Evolutionary conservation across 1,140 invertebrate genomes (phyloP).

Genomic region (Drosophila repleta): DNA sequence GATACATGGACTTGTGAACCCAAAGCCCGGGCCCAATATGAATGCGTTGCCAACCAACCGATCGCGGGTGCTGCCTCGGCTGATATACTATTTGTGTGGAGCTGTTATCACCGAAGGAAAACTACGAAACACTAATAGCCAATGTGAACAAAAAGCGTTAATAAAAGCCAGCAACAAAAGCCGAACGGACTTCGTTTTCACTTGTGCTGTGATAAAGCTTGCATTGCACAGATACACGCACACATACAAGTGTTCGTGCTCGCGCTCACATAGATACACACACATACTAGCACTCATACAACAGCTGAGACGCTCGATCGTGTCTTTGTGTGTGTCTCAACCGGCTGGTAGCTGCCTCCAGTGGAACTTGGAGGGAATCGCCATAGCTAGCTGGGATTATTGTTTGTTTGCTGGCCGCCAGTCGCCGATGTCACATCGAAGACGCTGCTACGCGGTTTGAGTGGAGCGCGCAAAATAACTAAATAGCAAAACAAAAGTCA

Average conservation of each 20-base stretch:
- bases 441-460: constrained; percentile 63
- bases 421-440: constrained; percentile 77
- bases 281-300: constrained; percentile 2
- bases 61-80: constrained; percentile 20
- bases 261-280: constrained; percentile 26
- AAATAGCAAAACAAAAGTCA: neutral
- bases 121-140: constrained; percentile 70
- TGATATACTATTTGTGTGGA: constrained; percentile 7
- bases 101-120: constrained; percentile 74
- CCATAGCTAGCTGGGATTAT: constrained; percentile 63
- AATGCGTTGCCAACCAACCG: constrained; percentile 47
- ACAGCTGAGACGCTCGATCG: constrained; percentile 67
- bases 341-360: constrained; percentile 42
- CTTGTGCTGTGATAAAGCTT: constrained; percentile 60
- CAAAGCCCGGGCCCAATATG: constrained; percentile 20
- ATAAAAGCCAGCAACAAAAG: constrained; percentile 28
- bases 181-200: constrained; percentile 52
- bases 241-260: constrained; percentile 26
- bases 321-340: constrained; percentile 56
- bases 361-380: constrained; percentile 61
- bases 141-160: constrained; percentile 54
- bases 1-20: constrained; percentile 75
- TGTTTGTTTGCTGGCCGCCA: constrained; percentile 69
- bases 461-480: constrained; percentile 42
- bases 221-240: constrained; percentile 50